A percentile compares a stretch with the other conserved stretches of the same genome.
phyloP scores from a whole-genome alignment of 2,113 vertebrate species.

The Irena cyanogastra region DNA sequence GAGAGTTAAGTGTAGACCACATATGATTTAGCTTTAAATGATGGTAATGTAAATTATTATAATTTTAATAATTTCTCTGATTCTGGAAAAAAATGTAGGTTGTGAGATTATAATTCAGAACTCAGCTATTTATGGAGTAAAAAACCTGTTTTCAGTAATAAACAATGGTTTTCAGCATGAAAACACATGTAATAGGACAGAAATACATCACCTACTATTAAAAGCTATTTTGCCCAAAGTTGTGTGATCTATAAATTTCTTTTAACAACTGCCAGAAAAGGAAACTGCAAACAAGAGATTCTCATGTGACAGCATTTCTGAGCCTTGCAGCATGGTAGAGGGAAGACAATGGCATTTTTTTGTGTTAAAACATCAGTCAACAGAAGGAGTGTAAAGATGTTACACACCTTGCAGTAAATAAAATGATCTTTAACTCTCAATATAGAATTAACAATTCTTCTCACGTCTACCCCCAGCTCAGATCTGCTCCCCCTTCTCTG shows the following conservation, averaged over 20 bases:
- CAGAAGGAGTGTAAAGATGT: neutral
- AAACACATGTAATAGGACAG: neutral
- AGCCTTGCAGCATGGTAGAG: neutral
- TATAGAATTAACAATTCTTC: neutral
- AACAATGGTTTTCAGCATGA: neutral
- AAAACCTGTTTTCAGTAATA: neutral
- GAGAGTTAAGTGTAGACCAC: neutral
- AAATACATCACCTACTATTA: neutral
- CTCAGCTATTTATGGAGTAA: neutral
- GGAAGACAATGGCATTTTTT: neutral
- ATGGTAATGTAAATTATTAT: neutral
- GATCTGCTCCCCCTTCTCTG: neutral
- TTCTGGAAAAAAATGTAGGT: rapidly evolving
- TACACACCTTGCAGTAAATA: neutral
- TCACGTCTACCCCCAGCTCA: neutral
- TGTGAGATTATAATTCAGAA: neutral
- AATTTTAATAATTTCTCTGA: neutral
- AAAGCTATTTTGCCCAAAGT: neutral
- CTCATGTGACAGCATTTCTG: neutral
- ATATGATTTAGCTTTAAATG: neutral
- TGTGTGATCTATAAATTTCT: neutral
- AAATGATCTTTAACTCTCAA: neutral
- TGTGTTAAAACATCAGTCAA: neutral
- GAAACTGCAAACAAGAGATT: neutral
- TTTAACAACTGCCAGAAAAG: neutral